Conservation (phyloP, 1,140 invertebrate species). For the Ips typographus region DNA sequence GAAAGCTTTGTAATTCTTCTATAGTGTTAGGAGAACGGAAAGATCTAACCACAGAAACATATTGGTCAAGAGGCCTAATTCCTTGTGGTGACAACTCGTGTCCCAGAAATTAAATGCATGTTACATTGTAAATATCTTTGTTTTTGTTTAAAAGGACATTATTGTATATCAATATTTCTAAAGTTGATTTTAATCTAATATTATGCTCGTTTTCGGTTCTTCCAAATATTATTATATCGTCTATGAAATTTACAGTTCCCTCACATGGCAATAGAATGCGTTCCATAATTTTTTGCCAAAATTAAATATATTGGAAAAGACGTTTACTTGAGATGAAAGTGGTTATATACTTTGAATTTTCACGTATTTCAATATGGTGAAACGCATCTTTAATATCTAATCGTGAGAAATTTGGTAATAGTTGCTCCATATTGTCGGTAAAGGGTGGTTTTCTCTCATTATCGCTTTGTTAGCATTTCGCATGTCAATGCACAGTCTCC, state of each 20-base stretch:
- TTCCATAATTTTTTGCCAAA: slow-evolving; percentile 50
- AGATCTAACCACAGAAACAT: slow-evolving; percentile 32
- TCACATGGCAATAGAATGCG: slow-evolving; percentile 41
- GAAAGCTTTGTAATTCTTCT: slow-evolving; percentile 47
- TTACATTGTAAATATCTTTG: slow-evolving; percentile 37
- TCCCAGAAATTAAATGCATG: slow-evolving; percentile 41
- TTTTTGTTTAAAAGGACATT: slow-evolving; percentile 39
- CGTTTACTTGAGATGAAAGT: slow-evolving; percentile 48
- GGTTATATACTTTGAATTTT: slow-evolving; percentile 33
- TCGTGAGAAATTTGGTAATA: slow-evolving; percentile 42
- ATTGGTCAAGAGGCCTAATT: slow-evolving; percentile 30
- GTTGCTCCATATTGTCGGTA: slow-evolving; percentile 41
- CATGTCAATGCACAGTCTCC: slow-evolving; percentile 51
- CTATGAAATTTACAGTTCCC: slow-evolving; percentile 18
- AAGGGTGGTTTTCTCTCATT: slow-evolving; percentile 40
- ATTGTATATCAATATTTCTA: slow-evolving; percentile 27
- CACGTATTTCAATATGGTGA: slow-evolving; percentile 41
- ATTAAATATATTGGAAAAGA: slow-evolving; percentile 49
- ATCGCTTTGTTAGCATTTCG: slow-evolving; percentile 51
- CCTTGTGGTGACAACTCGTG: slow-evolving; percentile 41
- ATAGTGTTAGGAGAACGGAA: slow-evolving; percentile 36
- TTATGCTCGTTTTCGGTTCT: slow-evolving; percentile 20
- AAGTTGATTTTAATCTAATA: slow-evolving; percentile 5
- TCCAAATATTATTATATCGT: slow-evolving; percentile 29
- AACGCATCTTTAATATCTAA: slow-evolving; percentile 44